Percentiles rank a stretch among this genome's conserved stretches.
Conservation (phyloP, 2,113 vertebrate genomes). For the Vombatus ursinus region DNA sequence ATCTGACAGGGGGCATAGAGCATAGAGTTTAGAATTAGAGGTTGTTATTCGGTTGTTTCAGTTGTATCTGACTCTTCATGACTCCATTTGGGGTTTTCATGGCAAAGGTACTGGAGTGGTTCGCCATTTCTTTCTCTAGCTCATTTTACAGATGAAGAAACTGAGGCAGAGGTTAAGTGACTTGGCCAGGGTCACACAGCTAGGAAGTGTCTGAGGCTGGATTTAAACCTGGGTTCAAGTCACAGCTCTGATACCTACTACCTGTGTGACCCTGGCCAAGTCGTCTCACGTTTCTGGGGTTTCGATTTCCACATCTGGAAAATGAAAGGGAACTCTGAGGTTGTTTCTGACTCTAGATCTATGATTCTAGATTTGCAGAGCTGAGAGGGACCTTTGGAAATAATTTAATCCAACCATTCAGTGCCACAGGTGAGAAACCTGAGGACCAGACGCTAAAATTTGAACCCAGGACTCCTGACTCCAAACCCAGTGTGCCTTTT, state of each 20-base stretch:
- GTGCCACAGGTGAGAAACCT: background rate
- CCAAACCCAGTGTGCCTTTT: background rate
- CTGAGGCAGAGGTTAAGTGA: too few species aligned
- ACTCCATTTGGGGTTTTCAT: too few species aligned
- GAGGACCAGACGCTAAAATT: background rate
- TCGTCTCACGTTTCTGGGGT: too few species aligned
- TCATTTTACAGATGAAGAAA: too few species aligned
- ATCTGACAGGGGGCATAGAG: background rate
- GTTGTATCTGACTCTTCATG: too few species aligned
- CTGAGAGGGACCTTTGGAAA: background rate
- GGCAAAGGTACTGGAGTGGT: too few species aligned
- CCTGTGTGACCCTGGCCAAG: background rate
- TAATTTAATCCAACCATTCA: background rate
- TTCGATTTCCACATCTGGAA: background rate
- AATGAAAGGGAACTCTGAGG: background rate
- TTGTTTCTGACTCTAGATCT: background rate
- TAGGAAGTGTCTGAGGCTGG: too few species aligned
- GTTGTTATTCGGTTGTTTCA: too few species aligned
- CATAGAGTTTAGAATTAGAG: too few species aligned
- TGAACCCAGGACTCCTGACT: background rate
- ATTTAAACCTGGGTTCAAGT: background rate
- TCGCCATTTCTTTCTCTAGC: too few species aligned
- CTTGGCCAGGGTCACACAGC: too few species aligned
- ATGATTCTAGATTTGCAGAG: background rate
- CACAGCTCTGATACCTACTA: background rate